These are phyloP conservation scores for Irena cyanogastra DNA, from an alignment of 2,113 vertebrate species.

Conservation along the genomic window DNA sequence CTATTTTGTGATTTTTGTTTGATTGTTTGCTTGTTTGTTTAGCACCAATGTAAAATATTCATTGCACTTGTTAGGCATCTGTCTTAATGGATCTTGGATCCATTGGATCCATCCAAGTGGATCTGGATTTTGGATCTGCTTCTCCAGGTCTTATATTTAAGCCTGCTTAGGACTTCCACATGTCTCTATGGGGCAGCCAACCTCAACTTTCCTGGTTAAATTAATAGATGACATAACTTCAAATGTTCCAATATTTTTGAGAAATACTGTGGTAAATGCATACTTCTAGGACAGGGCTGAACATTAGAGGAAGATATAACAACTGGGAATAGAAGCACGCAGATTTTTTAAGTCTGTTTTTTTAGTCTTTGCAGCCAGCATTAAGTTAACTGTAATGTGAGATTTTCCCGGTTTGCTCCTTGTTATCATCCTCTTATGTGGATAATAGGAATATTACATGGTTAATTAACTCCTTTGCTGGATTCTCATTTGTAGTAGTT, in stretches of 20 bases:
- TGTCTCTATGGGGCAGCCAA: neutral
- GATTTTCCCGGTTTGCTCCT: neutral
- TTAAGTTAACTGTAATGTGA: neutral
- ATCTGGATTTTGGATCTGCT: neutral
- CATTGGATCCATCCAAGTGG: neutral
- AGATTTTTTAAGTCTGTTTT: neutral
- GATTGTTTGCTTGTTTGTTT: neutral
- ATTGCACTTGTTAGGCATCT: neutral
- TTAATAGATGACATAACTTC: neutral
- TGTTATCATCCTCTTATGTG: neutral
- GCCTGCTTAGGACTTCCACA: neutral
- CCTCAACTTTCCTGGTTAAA: neutral
- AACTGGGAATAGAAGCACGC: neutral
- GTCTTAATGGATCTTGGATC: neutral
- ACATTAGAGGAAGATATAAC: neutral
- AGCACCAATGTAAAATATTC: neutral
- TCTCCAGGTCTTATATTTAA: neutral
- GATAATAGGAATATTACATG: neutral
- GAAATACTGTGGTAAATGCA: neutral
- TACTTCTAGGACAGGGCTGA: neutral
- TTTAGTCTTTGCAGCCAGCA: neutral
- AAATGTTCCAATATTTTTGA: neutral
- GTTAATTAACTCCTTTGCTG: constrained; percentile 31
- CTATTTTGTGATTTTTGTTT: neutral
- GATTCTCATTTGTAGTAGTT: neutral